A percentile compares a stretch with the other conserved stretches of the same genome.
Conservation (phyloP, 2,113 vertebrate species). For the Labeo rohita region DNA sequence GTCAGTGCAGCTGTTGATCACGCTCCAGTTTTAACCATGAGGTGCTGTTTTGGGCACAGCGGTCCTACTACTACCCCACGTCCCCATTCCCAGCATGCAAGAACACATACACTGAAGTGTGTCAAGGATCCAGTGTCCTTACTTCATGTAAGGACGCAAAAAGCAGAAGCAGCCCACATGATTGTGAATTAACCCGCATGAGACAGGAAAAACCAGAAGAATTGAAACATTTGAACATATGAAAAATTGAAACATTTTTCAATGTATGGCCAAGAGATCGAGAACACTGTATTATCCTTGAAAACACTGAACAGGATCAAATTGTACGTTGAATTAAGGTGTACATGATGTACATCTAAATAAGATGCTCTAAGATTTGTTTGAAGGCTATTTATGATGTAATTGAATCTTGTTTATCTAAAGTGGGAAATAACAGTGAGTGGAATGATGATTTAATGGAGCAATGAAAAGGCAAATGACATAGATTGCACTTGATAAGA, state of each 20-base stretch:
- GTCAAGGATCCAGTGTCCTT: constrained; percentile 58
- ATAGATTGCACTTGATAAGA: constrained; percentile 51
- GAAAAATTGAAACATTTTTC: neutral
- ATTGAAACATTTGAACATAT: neutral
- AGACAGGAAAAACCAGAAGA: neutral
- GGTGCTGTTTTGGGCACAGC: constrained; percentile 55
- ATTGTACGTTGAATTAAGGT: neutral
- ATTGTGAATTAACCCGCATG: neutral
- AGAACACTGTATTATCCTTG: neutral
- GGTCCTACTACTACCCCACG: constrained; percentile 45
- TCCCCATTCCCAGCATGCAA: neutral
- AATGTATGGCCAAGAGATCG: neutral
- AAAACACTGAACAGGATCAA: neutral
- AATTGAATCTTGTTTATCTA: neutral
- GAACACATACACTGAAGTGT: constrained; percentile 30
- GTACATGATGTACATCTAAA: neutral
- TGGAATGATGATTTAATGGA: neutral
- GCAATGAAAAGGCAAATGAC: constrained; percentile 22
- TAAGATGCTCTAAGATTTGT: neutral
- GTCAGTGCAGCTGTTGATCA: constrained; percentile 54
- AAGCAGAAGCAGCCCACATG: neutral
- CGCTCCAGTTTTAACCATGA: constrained; percentile 40
- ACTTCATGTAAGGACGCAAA: neutral
- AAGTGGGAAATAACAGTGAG: neutral
- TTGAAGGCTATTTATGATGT: neutral